phyloP scores from a whole-genome alignment of 37 sponge, comb jelly and placozoan species.

The Cliona cf. orientalis region DNA sequence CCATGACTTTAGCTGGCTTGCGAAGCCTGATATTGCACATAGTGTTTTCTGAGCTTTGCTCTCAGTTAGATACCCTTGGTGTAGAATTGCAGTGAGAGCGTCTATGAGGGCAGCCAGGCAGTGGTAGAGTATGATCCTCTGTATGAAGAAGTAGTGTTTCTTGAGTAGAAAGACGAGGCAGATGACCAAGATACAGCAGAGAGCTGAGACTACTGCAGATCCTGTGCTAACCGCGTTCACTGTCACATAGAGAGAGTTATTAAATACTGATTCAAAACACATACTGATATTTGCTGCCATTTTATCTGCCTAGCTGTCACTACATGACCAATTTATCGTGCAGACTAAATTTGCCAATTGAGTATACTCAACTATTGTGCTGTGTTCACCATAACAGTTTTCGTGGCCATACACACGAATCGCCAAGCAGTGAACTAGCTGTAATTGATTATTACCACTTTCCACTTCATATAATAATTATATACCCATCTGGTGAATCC shows the following conservation, averaged over 20 bases:
- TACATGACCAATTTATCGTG: no score
- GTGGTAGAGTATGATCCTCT: constrained; percentile 81
- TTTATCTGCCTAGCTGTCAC: no score
- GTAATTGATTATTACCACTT: no score
- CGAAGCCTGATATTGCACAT: constrained; percentile 48
- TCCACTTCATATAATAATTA: no score
- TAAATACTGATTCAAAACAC: no score
- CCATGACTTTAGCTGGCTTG: background rate
- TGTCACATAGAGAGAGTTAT: background rate
- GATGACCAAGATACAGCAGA: constrained; percentile 32
- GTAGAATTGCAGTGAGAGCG: constrained; percentile 27
- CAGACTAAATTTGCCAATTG: no score
- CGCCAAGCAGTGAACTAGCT: no score
- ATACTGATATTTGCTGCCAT: no score
- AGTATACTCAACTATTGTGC: no score
- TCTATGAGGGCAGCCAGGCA: constrained; percentile 45
- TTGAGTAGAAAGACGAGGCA: constrained; percentile 71
- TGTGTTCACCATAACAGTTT: no score
- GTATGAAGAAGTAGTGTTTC: constrained; percentile 71
- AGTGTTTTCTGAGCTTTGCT: background rate
- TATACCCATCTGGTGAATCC: no score
- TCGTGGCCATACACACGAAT: no score
- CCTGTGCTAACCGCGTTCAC: constrained; percentile 11
- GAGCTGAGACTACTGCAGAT: constrained; percentile 14
- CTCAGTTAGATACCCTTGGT: constrained; percentile 22